Base-by-base conservation (phyloP, 2,888 invertebrate species). In the Pyrocoelia pectoralis region DNA sequence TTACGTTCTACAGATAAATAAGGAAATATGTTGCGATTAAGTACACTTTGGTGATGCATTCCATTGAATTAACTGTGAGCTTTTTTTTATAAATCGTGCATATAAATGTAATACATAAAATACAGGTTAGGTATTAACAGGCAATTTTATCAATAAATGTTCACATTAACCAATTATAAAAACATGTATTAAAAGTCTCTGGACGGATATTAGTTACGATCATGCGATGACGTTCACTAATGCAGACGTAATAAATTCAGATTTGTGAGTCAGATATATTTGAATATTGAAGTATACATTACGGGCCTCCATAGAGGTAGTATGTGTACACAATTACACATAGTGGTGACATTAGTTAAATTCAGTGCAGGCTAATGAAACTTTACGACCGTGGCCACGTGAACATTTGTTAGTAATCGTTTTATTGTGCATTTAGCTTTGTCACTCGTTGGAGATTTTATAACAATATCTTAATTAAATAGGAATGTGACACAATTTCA, bases 331-430 rank as follows among this genome's bases (percentile, higher is more conserved):
- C 79, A 78, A 80, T 79, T 79, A 79, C 78, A 77, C 79, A 76
- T 80, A 79, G 80, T 77, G 79, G 79, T 77, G 79, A 80, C 81
- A 79, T 81, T 80, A 79, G 79, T 80, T 80, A 77, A 80, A 81
- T 81, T 80, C 80, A 80, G 74, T 76, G 79, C 69, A 73, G 73
- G 73, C 80, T 81, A 81, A 81, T 81, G 80, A 81, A 79, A 79
- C 73, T 81, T 81, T 81, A 81, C 78, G 81, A 79, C 73, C 75
- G 29, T 50, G 19, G 50, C 64, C 60, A 56, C 56, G 60, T 52
- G 64, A 59, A 55, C 56, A 60, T 29, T 59, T 60, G 52, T 52
- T 50, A 17, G 49, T 9, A 50, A 64, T 64, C 52, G 59, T 64
- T 64, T 64, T 59, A 64, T 64, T 59, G 56, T 54, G 29, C 49